Evolutionary conservation across 2,797 vertebrate genomes (phyloP).

Genomic region (Alcedo atthis): DNA sequence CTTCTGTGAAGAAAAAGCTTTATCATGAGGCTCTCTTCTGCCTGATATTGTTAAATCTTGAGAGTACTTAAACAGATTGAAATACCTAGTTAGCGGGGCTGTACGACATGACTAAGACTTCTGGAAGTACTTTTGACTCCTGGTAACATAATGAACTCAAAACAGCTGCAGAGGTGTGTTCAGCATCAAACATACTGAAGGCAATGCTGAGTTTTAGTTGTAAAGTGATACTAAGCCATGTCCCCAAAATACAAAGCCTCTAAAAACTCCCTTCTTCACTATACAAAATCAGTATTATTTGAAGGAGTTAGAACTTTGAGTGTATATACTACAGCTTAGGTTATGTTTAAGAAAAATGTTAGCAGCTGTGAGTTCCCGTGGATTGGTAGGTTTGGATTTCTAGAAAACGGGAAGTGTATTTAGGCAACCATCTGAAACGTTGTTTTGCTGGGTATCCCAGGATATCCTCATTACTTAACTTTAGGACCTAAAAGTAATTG

Average conservation of each 20-base stretch:
- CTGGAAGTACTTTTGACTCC: slow-evolving; percentile 8
- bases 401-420: not conserved
- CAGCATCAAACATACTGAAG: not conserved
- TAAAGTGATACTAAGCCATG: not conserved
- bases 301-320: not conserved
- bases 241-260: not conserved
- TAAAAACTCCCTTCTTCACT: not conserved
- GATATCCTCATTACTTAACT: not conserved
- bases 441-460: not conserved
- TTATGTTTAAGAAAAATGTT: not conserved
- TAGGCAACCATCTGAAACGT: not conserved
- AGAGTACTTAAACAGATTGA: not conserved
- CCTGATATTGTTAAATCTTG: not conserved
- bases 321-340: not conserved
- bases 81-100: not conserved
- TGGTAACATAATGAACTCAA: not conserved
- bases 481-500: not conserved
- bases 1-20: not conserved
- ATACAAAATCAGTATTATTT: not conserved
- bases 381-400: not conserved
- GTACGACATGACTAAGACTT: not conserved
- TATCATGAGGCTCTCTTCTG: not conserved
- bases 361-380: not conserved
- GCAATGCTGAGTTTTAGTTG: not conserved
- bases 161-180: slow-evolving; percentile 22